phyloP scores from a whole-genome alignment of 2,888 invertebrate genomes.

The Bombylius major region DNA sequence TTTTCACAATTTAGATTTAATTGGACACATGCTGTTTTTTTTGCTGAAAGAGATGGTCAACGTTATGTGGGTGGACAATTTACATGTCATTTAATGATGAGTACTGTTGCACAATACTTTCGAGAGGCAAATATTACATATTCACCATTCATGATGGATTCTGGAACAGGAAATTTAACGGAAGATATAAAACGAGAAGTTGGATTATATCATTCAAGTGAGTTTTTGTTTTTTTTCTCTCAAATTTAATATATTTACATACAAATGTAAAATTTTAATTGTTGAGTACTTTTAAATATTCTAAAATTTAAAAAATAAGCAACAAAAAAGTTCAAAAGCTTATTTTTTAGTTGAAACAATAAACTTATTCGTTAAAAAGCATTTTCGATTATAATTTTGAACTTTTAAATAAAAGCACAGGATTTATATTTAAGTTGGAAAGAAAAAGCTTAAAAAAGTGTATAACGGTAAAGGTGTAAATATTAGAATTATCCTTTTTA shows the following conservation, averaged over 20 bases:
- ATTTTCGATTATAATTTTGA: too few relatives aligned
- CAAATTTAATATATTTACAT: not conserved
- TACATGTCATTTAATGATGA: conserved; percentile 67
- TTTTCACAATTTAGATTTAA: conserved; percentile 43
- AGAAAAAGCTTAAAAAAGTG: too few relatives aligned
- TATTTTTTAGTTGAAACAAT: too few relatives aligned
- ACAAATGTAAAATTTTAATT: too few relatives aligned
- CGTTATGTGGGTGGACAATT: conserved; percentile 50
- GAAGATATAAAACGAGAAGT: conserved; percentile 53
- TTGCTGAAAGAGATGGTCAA: conserved; percentile 65
- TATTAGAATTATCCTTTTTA: too few relatives aligned
- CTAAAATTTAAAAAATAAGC: too few relatives aligned
- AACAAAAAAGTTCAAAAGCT: too few relatives aligned
- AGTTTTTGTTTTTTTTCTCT: conserved; percentile 30
- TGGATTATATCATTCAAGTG: conserved; percentile 58
- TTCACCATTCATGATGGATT: conserved; percentile 28
- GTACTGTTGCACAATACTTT: conserved; percentile 52
- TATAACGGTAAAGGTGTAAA: too few relatives aligned
- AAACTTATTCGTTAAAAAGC: too few relatives aligned
- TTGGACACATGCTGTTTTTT: conserved; percentile 58
- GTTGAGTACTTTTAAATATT: too few relatives aligned
- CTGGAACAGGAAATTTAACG: conserved; percentile 42
- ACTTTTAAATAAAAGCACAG: too few relatives aligned
- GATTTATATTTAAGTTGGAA: too few relatives aligned
- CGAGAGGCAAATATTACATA: conserved; percentile 33